A percentile compares a stretch with the other conserved stretches of the same genome.
phyloP scores from a whole-genome alignment of 64 coral and sea anemone species.

The Stichodactyla helianthus region DNA sequence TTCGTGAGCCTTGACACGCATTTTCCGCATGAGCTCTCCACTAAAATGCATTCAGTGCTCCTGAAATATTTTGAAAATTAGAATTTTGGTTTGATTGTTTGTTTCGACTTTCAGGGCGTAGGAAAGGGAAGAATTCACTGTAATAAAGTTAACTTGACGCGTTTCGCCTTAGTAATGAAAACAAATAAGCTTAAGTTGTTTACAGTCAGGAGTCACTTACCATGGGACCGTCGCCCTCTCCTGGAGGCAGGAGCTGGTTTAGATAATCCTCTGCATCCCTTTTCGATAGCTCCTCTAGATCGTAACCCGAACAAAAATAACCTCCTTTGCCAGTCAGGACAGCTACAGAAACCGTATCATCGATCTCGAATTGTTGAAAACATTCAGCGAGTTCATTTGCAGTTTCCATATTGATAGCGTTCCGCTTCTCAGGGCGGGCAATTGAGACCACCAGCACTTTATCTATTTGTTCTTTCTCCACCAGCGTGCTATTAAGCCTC shows the following conservation, averaged over 20 bases:
- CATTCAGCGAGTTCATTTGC: slow-evolving; percentile 56
- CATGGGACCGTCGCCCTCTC: slow-evolving; percentile 82
- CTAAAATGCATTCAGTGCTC: not conserved
- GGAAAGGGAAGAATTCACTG: not conserved
- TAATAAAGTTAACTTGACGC: not conserved
- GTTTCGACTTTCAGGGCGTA: not conserved
- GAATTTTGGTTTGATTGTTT: not conserved
- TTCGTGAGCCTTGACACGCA: not conserved
- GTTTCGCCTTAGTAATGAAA: not conserved
- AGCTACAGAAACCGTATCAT: slow-evolving; percentile 73
- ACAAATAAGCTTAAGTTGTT: not conserved
- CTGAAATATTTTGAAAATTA: not conserved
- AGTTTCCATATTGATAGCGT: slow-evolving; percentile 81
- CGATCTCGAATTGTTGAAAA: slow-evolving; percentile 75
- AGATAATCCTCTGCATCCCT: slow-evolving; percentile 48
- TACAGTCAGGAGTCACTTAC: slow-evolving; percentile 28
- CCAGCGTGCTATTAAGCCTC: slow-evolving; percentile 49
- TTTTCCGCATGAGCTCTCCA: not conserved
- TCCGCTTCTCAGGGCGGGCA: slow-evolving; percentile 88
- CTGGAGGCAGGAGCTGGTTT: slow-evolving; percentile 34
- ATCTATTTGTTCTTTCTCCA: slow-evolving; percentile 70
- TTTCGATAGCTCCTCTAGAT: slow-evolving; percentile 68
- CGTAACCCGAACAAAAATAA: slow-evolving; percentile 84
- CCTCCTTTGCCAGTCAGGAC: slow-evolving; percentile 79
- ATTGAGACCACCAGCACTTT: slow-evolving; percentile 77